Percentiles rank a stretch among this genome's conserved stretches.
These are phyloP conservation scores for Drosophila subquinaria DNA, from an alignment of 2,888 invertebrate genomes.

Conservation along the genomic window DNA sequence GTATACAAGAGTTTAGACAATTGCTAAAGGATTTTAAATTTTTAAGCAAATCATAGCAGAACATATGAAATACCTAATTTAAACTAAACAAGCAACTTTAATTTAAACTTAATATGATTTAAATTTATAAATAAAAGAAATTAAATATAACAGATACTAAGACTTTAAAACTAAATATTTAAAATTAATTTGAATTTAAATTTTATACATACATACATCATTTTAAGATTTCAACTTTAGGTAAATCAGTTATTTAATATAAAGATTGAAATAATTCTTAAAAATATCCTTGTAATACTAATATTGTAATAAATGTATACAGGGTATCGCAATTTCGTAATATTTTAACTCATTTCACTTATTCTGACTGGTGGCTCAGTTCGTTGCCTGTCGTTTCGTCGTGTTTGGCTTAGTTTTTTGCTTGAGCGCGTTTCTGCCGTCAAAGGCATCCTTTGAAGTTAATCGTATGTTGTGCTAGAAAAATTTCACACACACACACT, in stretches of 20 bases:
- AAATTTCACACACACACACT: slow-evolving; percentile 52
- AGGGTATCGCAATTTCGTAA: slow-evolving; percentile 27
- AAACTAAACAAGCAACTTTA: slow-evolving; percentile 17
- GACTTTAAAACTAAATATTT: too few relatives aligned
- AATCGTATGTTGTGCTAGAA: slow-evolving; percentile 72
- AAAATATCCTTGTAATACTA: too few relatives aligned
- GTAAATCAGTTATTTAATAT: too few relatives aligned
- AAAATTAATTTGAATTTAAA: too few relatives aligned
- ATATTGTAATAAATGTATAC: neutral
- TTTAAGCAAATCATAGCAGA: neutral
- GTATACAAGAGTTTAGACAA: neutral
- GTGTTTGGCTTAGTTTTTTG: slow-evolving; percentile 75
- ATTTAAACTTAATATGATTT: slow-evolving; percentile 8
- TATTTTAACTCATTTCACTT: slow-evolving; percentile 2
- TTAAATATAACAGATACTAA: too few relatives aligned
- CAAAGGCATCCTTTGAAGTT: slow-evolving; percentile 81
- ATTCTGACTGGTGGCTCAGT: slow-evolving; percentile 19
- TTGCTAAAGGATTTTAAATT: neutral
- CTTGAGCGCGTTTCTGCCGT: slow-evolving; percentile 75
- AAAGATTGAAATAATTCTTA: too few relatives aligned
- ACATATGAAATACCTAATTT: neutral
- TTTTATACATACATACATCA: too few relatives aligned
- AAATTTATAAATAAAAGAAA: neutral
- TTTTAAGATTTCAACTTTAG: too few relatives aligned
- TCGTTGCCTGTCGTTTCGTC: slow-evolving; percentile 28